Base-by-base conservation (phyloP, 1,140 invertebrate genomes). In the Hycleus phaleratus region DNA sequence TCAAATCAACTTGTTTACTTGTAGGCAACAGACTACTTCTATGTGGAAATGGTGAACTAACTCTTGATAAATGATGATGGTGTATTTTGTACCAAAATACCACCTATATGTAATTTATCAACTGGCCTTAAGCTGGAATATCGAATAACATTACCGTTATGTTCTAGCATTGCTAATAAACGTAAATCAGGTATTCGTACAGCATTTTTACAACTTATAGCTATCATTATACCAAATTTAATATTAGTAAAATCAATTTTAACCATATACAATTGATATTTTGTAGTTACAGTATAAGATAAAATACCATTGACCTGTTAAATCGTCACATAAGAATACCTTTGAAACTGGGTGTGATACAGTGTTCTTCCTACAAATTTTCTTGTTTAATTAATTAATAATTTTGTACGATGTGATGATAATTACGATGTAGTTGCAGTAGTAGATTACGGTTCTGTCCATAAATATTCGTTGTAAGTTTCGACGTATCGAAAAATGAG, bases 51-150 rank as follows among this genome's bases (percentile, higher is more conserved):
- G 81, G 82, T 0, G 82, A 81, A 42, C 77, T 68, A 63, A 83
- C 75, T 60, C 81, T 66, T 9, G 73, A 70, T 56, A 77, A 77
- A 47, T 43, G 81, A 82, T 2, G 79, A 81, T 38, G 80, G 80
- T 26, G 78, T 79, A 43, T 82, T 75, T 55, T 78, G 79, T 0
- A 82, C 76, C 18, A 88, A 74, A 11, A 88, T 79, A 12, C 87
- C 85, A 2, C 85, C 83, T 46, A 93, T 82, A 69, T 93, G 86
- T 18, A 95, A 79, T 74, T 93, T 92, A n/a, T 90, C 90, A 26
- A 95, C 82, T 60, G 86, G 77, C 42, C 78, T 81, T 2, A 84
- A 78, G 10, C 93, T 93, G 3, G 88, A 91, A 71, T 94, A 94
- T 9, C 96, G 74, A n/a, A 86, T 80, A n/a, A 95, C 79, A 60